phyloP scores from a whole-genome alignment of 2,113 vertebrate genomes.

The Trochalopteron elliotii region DNA sequence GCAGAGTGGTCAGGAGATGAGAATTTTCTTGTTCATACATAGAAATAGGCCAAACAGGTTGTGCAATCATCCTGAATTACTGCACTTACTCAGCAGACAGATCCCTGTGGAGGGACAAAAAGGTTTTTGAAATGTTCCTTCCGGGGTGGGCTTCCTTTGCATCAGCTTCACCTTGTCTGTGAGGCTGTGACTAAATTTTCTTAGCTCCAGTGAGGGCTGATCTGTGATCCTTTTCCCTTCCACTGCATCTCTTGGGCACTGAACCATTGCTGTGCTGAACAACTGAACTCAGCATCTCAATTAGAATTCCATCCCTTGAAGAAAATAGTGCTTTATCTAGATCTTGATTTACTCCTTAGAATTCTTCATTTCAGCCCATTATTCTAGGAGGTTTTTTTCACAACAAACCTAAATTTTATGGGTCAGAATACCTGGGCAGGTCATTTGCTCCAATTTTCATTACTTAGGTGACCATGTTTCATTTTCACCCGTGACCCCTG shows the following conservation, averaged over 20 bases:
- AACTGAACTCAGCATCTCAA: background rate
- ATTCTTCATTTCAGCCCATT: background rate
- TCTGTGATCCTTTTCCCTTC: background rate
- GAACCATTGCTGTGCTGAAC: background rate
- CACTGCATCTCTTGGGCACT: background rate
- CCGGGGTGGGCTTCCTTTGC: background rate
- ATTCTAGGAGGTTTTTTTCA: background rate
- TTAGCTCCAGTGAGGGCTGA: background rate
- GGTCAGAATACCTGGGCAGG: background rate
- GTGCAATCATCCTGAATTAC: slow-evolving; percentile 24
- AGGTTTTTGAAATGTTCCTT: background rate
- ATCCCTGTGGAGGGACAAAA: background rate
- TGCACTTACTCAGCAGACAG: background rate
- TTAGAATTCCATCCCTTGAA: background rate
- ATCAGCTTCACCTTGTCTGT: background rate
- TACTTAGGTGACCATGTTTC: background rate
- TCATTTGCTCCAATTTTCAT: background rate
- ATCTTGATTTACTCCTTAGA: background rate
- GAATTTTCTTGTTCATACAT: background rate
- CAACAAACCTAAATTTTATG: background rate
- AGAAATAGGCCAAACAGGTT: background rate
- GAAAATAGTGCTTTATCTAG: background rate
- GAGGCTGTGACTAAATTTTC: background rate
- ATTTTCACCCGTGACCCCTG: background rate
- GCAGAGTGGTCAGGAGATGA: background rate